Conservation (phyloP, 1,140 invertebrate species). For the Drosophila subpulchrella region DNA sequence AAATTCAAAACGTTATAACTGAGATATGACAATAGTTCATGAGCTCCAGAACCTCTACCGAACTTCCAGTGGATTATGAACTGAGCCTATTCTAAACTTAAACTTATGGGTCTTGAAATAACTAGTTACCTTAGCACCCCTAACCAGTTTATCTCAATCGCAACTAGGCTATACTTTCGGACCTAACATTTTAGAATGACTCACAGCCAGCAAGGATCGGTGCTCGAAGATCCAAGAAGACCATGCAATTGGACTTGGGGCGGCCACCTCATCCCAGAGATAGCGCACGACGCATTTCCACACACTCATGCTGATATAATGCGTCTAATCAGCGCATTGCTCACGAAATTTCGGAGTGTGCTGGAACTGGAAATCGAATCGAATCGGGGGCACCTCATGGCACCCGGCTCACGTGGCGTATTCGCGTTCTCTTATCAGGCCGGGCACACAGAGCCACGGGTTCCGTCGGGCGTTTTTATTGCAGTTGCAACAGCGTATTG, state of each 20-base stretch:
- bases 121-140: no score
- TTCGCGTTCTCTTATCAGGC: conserved; percentile 64
- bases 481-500: conserved; percentile 65
- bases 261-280: not conserved
- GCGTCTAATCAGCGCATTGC: conserved; percentile 62
- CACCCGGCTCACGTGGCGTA: conserved; percentile 61
- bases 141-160: no score
- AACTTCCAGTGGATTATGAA: no score
- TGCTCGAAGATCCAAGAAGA: not conserved
- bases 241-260: not conserved
- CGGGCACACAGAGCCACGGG: conserved; percentile 9
- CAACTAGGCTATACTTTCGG: no score
- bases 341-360: conserved; percentile 26
- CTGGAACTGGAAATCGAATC: conserved; percentile 26
- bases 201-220: no score
- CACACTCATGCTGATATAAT: conserved; percentile 26
- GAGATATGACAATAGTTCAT: no score
- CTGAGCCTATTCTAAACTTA: no score
- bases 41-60: no score
- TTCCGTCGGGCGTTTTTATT: conserved; percentile 55
- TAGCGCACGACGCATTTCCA: conserved; percentile 12
- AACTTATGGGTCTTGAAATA: no score
- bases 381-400: conserved; percentile 35
- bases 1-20: no score
- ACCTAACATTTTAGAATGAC: no score